phyloP scores from a whole-genome alignment of 2,888 invertebrate genomes.

The Apamea crenata region DNA sequence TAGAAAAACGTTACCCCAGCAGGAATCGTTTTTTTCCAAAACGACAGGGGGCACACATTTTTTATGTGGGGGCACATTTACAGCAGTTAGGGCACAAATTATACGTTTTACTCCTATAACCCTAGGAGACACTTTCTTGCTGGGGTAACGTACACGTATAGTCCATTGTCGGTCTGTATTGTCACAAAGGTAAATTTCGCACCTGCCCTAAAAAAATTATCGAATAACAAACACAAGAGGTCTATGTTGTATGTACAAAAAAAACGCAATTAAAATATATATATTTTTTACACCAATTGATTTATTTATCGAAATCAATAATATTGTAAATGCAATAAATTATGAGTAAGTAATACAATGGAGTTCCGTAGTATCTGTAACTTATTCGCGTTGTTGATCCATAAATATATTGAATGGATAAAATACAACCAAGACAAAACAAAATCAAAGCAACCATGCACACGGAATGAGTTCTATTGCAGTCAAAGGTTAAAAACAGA shows the following conservation, averaged over 20 bases:
- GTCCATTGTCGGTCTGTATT: neutral
- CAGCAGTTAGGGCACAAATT: too few relatives aligned
- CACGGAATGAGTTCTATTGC: conserved; percentile 19
- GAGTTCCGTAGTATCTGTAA: neutral
- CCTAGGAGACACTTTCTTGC: too few relatives aligned
- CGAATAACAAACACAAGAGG: neutral
- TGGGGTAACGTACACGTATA: too few relatives aligned
- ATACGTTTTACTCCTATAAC: too few relatives aligned
- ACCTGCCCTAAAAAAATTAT: neutral
- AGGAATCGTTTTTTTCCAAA: too few relatives aligned
- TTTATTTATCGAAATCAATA: conserved; percentile 51
- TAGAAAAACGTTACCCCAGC: too few relatives aligned
- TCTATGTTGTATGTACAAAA: neutral
- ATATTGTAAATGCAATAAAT: conserved; percentile 58
- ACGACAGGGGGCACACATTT: too few relatives aligned
- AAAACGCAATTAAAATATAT: neutral
- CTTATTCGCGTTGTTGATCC: neutral
- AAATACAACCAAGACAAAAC: neutral
- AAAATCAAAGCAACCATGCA: conserved; percentile 10
- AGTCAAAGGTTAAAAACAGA: conserved; percentile 23
- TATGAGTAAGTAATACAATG: conserved; percentile 38
- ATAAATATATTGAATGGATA: neutral
- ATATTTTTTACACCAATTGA: neutral
- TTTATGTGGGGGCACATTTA: too few relatives aligned
- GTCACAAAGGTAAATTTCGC: neutral